Evolutionary conservation across 2,113 vertebrate species (phyloP), one percentile per base, ranked within the genome.

Genomic region (Leptosomus discolor): DNA sequence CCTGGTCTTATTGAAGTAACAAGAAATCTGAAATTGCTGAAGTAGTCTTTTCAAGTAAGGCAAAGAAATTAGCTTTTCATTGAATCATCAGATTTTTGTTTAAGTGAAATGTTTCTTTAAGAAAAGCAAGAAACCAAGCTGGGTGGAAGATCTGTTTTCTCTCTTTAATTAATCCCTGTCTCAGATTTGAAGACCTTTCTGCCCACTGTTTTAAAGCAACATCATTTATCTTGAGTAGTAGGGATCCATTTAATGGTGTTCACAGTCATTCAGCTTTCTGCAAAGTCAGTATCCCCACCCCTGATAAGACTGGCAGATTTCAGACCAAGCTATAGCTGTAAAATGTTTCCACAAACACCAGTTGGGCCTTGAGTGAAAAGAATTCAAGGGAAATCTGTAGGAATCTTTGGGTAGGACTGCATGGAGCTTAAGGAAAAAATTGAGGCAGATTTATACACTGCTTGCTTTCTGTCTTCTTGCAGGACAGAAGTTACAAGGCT

Each of bases 101-200:
- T 37, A 73, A 84, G 65, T n/a, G 29, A 82, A 84, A 85, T 95
- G 39, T 84, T 86, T 85, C 93, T 97, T 93, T 94, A 94, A 91
- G 85, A 96, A 91, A 94, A 90, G 56, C 84, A 91, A 95, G 89
- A 88, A 92, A 41, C 37, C 58, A 88, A 83, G 58, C 63, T 68
- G 50, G 22, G 51, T 37, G 37, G 58, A 94, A 74, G 61, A 94
- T 92, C 90, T 96, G 74, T 93, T 97, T 97, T 97, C 60, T 20
- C 37, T 94, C 96, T 97, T 93, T 79, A 85, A 91, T 92, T 91
- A 95, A 67, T 97, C 96, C 92, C 92, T 68, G 90, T 91, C 88
- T 96, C 87, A 94, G 88, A 83, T 90, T 83, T 71, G 63, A 96
- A 94, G 92, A 85, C 81, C 86, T 97, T 90, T 71, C 58, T 82